Evolutionary conservation across 2,888 invertebrate genomes (phyloP).

Genomic region (Acleris laterana): DNA sequence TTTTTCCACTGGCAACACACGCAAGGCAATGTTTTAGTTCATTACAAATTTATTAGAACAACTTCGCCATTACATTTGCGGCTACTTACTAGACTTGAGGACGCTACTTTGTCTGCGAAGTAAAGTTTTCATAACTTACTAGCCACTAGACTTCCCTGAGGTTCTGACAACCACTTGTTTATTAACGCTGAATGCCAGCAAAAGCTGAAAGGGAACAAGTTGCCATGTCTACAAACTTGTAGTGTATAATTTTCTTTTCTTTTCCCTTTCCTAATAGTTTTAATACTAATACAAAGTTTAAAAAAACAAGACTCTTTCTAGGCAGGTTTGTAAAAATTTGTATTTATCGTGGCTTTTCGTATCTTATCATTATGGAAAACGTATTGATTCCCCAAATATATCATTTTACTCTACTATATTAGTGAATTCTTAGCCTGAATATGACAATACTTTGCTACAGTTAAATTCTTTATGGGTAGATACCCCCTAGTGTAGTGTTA

Average conservation of each 20-base stretch:
- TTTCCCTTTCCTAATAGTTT: not conserved
- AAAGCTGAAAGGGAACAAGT: slow-evolving; percentile 17
- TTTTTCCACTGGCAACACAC: slow-evolving; percentile 3
- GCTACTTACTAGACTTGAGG: slow-evolving; percentile 42
- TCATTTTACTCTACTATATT: too few relatives aligned
- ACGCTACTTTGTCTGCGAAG: slow-evolving; percentile 49
- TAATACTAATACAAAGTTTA: not conserved
- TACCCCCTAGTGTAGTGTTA: too few relatives aligned
- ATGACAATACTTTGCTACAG: too few relatives aligned
- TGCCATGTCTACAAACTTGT: slow-evolving; percentile 8
- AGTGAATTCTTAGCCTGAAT: too few relatives aligned
- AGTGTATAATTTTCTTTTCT: slow-evolving; percentile 1
- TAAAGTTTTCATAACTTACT: slow-evolving; percentile 55
- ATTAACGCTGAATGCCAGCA: slow-evolving; percentile 25
- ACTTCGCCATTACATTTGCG: slow-evolving; percentile 52
- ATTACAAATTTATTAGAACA: slow-evolving; percentile 44
- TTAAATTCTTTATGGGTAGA: too few relatives aligned
- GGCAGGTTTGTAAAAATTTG: too few relatives aligned
- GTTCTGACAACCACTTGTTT: slow-evolving; percentile 38
- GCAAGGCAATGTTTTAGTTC: slow-evolving; percentile 32
- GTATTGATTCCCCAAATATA: too few relatives aligned
- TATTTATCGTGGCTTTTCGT: too few relatives aligned
- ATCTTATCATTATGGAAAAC: too few relatives aligned
- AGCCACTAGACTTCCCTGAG: slow-evolving; percentile 43
- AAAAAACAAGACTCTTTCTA: too few relatives aligned